These are phyloP conservation scores for Tetragonisca angustula DNA, from an alignment of 2,888 invertebrate species.

Conservation along the genomic window DNA sequence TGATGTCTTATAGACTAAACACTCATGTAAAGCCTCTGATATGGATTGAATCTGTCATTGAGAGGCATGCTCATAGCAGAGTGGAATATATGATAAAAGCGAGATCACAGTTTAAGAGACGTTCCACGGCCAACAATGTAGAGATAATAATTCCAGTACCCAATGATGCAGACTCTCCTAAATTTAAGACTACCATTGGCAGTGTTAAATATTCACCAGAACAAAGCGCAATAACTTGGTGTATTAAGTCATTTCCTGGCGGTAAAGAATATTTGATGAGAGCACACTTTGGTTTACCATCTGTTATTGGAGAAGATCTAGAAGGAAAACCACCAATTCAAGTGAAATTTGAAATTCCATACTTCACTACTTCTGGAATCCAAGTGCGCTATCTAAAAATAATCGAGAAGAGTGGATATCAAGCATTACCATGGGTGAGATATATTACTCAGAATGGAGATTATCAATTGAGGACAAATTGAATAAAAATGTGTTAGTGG, in stretches of 20 bases:
- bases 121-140: conserved; percentile 99
- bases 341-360: conserved; percentile 99
- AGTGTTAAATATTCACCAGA: conserved; percentile 99
- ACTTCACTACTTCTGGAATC: conserved; percentile 99
- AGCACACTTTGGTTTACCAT: conserved; percentile 98
- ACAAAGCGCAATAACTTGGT: conserved; percentile 98
- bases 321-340: conserved; percentile 99
- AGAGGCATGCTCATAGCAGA: conserved; percentile 97
- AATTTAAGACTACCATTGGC: conserved; percentile 98
- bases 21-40: conserved; percentile 99
- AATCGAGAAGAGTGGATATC: conserved; percentile 99
- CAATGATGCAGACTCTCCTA: conserved; percentile 98
- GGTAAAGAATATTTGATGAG: conserved; percentile 99
- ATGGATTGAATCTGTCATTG: conserved; percentile 99
- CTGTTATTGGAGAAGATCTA: conserved; percentile 96
- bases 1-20: conserved; percentile 98
- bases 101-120: conserved; percentile 98
- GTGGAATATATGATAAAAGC: conserved; percentile 99
- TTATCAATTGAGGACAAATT: conserved; percentile 97
- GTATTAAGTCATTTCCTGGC: conserved; percentile 98
- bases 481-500: conserved; percentile 1
- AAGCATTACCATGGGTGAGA: conserved; percentile 99
- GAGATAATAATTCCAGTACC: conserved; percentile 98
- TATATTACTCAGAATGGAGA: conserved; percentile 99
- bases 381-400: conserved; percentile 98